Conservation (phyloP, 2,113 vertebrate species). For the Embiotoca jacksoni region DNA sequence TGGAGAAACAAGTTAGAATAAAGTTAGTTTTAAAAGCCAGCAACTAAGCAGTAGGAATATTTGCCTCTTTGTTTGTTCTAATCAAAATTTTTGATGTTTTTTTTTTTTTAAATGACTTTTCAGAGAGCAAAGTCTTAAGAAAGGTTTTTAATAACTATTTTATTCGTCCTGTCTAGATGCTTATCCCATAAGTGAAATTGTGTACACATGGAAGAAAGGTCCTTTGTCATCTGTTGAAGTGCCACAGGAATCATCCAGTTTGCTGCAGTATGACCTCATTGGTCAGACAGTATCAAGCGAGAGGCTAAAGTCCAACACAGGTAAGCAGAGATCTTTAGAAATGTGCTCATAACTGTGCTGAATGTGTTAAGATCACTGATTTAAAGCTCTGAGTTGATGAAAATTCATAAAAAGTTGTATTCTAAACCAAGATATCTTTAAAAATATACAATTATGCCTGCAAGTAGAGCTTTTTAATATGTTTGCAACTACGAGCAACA, state of each 20-base stretch:
- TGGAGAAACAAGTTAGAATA: too few relatives aligned
- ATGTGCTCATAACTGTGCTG: background rate
- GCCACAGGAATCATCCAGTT: slow-evolving; percentile 87
- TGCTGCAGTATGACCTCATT: slow-evolving; percentile 88
- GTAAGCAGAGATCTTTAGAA: slow-evolving; percentile 53
- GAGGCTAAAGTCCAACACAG: slow-evolving; percentile 85
- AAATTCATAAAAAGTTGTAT: background rate
- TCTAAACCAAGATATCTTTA: background rate
- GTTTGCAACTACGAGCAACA: too few relatives aligned
- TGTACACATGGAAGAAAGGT: slow-evolving; percentile 89
- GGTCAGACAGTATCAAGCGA: slow-evolving; percentile 88
- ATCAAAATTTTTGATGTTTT: background rate
- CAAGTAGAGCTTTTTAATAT: too few relatives aligned
- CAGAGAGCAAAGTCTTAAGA: background rate
- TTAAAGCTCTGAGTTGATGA: background rate
- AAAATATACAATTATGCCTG: background rate
- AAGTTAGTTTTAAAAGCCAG: background rate
- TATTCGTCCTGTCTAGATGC: slow-evolving; percentile 76
- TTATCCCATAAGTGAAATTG: slow-evolving; percentile 87
- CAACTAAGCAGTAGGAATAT: background rate
- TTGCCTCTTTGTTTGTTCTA: background rate
- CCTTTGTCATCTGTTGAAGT: slow-evolving; percentile 86
- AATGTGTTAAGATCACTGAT: background rate
- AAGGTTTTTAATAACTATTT: background rate
- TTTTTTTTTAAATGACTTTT: background rate